Evolutionary conservation across 2,797 vertebrate genomes (phyloP).

Genomic region (Semotilus atromaculatus): DNA sequence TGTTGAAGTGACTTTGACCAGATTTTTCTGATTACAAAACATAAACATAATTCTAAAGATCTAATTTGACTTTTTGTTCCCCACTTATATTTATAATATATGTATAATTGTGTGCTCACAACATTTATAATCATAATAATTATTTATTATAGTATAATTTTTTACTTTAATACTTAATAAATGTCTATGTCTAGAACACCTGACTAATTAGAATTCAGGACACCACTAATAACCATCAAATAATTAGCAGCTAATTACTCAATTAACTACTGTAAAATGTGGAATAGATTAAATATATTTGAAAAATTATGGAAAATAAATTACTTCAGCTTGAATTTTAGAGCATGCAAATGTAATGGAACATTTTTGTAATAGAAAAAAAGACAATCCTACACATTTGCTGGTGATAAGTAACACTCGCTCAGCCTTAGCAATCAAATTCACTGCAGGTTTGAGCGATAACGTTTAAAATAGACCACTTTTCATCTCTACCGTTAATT

Average conservation of each 20-base stretch:
- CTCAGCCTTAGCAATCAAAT: conserved; percentile 29
- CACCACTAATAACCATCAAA: not conserved
- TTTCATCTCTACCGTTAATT: conserved; percentile 16
- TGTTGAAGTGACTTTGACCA: not conserved
- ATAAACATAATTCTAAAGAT: not conserved
- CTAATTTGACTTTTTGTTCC: not conserved
- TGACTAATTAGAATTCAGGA: not conserved
- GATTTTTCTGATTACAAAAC: not conserved
- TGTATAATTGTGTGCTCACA: not conserved
- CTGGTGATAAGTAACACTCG: conserved; percentile 20
- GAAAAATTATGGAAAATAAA: too few relatives aligned
- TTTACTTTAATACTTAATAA: not conserved
- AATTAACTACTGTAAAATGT: not conserved
- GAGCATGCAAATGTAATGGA: not conserved
- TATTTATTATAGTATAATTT: not conserved
- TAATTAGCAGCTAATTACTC: not conserved
- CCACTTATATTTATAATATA: not conserved
- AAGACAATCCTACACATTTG: not conserved
- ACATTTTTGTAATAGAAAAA: not conserved
- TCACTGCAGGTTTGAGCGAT: conserved; percentile 22
- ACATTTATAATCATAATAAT: not conserved
- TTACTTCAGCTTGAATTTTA: too few relatives aligned
- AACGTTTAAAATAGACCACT: conserved; percentile 3
- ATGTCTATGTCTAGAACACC: not conserved
- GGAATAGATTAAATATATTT: not conserved